Percentiles rank a stretch among this genome's conserved stretches.
phyloP scores from a whole-genome alignment of 1,140 invertebrate genomes.

The Pararge aegeria region DNA sequence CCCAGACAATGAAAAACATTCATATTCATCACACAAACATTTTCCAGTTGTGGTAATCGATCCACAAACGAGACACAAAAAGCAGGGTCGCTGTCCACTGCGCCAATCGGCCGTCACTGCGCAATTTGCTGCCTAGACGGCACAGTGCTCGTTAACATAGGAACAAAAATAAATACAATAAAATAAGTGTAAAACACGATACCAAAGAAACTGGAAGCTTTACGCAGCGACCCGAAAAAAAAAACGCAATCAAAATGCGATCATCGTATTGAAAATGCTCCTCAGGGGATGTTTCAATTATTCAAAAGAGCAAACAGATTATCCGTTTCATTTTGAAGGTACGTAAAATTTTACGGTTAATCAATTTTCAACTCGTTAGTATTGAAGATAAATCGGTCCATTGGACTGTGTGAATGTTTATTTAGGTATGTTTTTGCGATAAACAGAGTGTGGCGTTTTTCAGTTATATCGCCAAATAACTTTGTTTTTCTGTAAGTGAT shows the following conservation, averaged over 20 bases:
- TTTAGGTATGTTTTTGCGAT: neutral
- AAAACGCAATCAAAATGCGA: conserved; percentile 28
- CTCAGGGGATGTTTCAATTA: conserved; percentile 25
- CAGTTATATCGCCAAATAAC: no score
- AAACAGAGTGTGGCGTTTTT: no score
- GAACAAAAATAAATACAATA: no score
- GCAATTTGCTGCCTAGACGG: no score
- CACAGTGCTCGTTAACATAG: no score
- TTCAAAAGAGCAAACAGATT: conserved; percentile 25
- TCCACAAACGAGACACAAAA: no score
- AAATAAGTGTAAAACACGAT: neutral
- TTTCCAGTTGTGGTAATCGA: no score
- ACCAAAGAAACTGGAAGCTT: neutral
- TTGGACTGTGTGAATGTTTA: neutral
- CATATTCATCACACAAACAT: no score
- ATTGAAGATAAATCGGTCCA: neutral
- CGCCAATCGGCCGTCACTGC: no score
- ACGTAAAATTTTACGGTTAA: conserved; percentile 9
- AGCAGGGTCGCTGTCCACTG: no score
- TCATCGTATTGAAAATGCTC: conserved; percentile 14
- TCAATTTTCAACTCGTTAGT: conserved; percentile 10
- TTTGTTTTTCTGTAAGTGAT: no score
- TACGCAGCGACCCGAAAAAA: conserved; percentile 25
- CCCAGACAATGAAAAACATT: no score
- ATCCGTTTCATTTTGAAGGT: conserved; percentile 22